Base-by-base conservation (phyloP, 2,888 invertebrate genomes). In the Orgyia antiqua region DNA sequence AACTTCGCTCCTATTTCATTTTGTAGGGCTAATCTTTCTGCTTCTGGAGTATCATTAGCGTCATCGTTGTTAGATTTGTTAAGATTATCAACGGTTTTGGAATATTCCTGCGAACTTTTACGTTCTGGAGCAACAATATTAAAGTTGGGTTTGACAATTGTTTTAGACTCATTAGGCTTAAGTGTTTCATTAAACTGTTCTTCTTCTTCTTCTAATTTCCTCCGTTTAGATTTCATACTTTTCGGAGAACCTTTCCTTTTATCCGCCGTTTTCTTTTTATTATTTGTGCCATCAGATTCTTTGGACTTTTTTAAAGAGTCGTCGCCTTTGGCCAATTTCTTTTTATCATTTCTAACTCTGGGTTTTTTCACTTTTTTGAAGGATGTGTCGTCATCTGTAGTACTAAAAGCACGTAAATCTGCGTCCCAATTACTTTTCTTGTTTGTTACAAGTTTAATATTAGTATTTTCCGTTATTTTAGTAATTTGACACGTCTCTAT, bases 1-100 rank as follows among this genome's bases (percentile, higher is more conserved):
- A 84, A 58, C 53, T 77, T 84, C 3, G 68, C 74, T 20, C 79
- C 82, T 20, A 84, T 78, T 23, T 61, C 77, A 52, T 86, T 84
- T 44, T 79, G 79, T 33, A 83, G 58, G 2, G 64, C 68, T 20
- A 77, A 55, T 41, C 76, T 65, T 32, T 87, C 84, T 27, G 60
- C 55, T 58, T 87, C 87, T 21, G 87, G 87, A 13, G 87, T 87
- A 20, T 78, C 74, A 12, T 52, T 48, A 24, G 34, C 43, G 10
- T 70, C 68, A 2, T 69, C 69, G 31, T 48, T 50, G 21, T 54
- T 53, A 5, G 46, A 49, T 41, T 63, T 66, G 39, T 69, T 62
- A 35, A 57, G 49, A 36, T 17, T 49, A 25, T 64, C 64, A 24
- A 15, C 33, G 31, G 55, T 45, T 31, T 54, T 56, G 33, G 50